Evolutionary conservation across 2,113 vertebrate species (phyloP), one percentile per base, ranked within the genome.

Genomic region (Leptobrachium leishanense): DNA sequence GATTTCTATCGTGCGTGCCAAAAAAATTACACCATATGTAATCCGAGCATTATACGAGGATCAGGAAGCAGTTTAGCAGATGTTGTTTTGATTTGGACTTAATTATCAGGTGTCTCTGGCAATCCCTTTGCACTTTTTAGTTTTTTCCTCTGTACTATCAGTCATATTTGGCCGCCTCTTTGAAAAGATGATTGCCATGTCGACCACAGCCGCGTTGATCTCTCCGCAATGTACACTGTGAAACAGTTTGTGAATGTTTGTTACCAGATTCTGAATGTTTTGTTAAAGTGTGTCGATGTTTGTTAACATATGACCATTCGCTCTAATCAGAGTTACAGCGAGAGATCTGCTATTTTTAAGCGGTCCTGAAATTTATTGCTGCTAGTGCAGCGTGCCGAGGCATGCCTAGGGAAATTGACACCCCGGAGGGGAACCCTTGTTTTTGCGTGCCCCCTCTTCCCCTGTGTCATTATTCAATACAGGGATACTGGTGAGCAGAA

Each of bases 51-150:
- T 80, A 80, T 74, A 74, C n/a, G 64, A 80, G 72, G 78, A 80
- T 80, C 78, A 80, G 78, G 77, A 79, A 80, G 40, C 78, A 74
- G 72, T 80, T 74, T 74, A 80, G 70, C 78, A 80, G 78, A 80
- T 80, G 78, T 80, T 81, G 78, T 81, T 81, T 81, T 81, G 78
- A 81, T 81, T 81, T 74, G 78, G 78, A 74, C 64, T 81, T 81
- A 81, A 81, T 81, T 81, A 81, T 81, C 71, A 81, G 78, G 78
- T 81, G 78, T 74, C 71, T 81, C 70, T 77, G 66, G 78, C 67
- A 81, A 74, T 81, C 78, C 78, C 78, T 68, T 55, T 68, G 65
- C 78, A 81, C 78, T 74, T 74, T 81, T 77, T 77, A 63, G 41
- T 77, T 57, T 68, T 69, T 74, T 74, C 64, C 78, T 74, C 71